Evolutionary conservation across 2,797 vertebrate genomes (phyloP).

Genomic region (Rhabdomys pumilio): DNA sequence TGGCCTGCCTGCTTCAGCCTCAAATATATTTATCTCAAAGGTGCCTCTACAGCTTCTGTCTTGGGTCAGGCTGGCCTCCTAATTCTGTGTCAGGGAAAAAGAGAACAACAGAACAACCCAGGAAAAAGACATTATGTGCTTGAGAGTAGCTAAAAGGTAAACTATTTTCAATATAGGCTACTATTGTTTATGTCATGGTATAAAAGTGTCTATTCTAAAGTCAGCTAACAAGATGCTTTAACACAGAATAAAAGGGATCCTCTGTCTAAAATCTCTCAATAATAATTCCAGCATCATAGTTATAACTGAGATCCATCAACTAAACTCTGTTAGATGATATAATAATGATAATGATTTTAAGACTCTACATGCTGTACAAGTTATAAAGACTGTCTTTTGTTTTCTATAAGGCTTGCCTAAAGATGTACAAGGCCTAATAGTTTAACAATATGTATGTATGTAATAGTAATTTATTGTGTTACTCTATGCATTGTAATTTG

Average conservation of each 20-base stretch:
- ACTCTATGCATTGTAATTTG: background rate
- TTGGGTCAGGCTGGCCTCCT: background rate
- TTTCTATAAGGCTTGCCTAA: background rate
- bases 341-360: background rate
- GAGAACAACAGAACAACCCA: background rate
- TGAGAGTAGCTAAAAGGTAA: background rate
- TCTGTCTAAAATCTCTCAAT: background rate
- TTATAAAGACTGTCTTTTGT: background rate
- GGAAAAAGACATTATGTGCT: background rate
- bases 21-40: background rate
- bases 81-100: background rate
- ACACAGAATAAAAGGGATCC: background rate
- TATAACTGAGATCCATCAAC: background rate
- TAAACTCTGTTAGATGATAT: background rate
- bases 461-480: background rate
- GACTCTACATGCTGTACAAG: background rate
- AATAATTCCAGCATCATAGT: background rate
- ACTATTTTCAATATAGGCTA: background rate
- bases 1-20: background rate
- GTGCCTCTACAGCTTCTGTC: background rate
- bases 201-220: background rate
- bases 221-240: background rate
- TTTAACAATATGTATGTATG: background rate
- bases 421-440: background rate
- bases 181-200: background rate